Conservation (phyloP, 1,140 invertebrate genomes). For the Trichonephila clavata region DNA sequence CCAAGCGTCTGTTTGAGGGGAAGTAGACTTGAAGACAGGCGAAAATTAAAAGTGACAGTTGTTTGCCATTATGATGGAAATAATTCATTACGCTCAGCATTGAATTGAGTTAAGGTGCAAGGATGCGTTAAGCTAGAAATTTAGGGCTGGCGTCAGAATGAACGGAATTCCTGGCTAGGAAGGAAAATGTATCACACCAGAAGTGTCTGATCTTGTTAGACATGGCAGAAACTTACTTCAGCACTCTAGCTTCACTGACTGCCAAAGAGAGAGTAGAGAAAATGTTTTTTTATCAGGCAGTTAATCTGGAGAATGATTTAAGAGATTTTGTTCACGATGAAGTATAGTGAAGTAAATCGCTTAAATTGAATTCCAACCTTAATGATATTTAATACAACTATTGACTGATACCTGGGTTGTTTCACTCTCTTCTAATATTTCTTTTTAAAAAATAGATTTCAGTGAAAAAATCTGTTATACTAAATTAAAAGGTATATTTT, state of each 20-base stretch:
- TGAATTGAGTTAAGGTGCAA: background rate
- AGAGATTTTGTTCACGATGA: background rate
- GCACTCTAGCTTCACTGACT: background rate
- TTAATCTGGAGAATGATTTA: background rate
- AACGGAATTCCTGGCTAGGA: background rate
- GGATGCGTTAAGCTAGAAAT: background rate
- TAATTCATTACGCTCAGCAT: background rate
- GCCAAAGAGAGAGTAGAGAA: background rate
- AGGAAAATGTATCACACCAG: background rate
- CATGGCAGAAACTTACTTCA: background rate
- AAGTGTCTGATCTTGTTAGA: background rate
- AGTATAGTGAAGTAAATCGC: background rate
- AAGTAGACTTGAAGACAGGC: background rate
- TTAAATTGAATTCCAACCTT: background rate
- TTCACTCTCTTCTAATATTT: too few relatives aligned
- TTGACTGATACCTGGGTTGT: background rate
- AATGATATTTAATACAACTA: background rate
- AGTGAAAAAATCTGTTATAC: too few relatives aligned
- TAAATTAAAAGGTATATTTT: too few relatives aligned
- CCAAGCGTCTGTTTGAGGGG: background rate
- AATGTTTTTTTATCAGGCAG: background rate
- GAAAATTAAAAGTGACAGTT: background rate
- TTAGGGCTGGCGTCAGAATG: background rate
- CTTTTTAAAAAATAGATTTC: too few relatives aligned
- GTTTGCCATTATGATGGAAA: background rate